Evolutionary conservation across 2,113 vertebrate species (phyloP), one percentile per base, ranked within the genome.

Genomic region (Indicator indicator): DNA sequence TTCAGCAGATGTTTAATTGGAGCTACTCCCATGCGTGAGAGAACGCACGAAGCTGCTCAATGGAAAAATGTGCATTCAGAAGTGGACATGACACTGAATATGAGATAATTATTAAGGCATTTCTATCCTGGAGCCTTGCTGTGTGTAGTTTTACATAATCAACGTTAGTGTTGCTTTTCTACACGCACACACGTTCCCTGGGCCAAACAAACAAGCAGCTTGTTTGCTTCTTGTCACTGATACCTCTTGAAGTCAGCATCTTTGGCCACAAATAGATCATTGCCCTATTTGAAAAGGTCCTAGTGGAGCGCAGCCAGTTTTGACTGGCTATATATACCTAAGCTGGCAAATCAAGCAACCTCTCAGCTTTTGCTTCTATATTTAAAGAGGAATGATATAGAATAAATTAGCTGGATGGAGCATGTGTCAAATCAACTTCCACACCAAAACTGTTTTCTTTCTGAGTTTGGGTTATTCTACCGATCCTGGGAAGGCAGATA

Each of bases 51-150:
- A 95, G 95, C 93, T 5, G 54, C 23, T 91, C 76, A 24, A 26
- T 7, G 80, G 95, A 97, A 95, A 94, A 95, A 96, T 78, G 88
- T 86, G 93, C 85, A 86, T 90, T 86, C 90, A 91, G 62, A 75
- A 93, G 96, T 96, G 94, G 94, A 96, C 94, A 95, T 95, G 94
- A 91, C 93, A 90, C 91, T 88, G 94, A 50, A n/a, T 44, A 44
- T 71, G 96, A 96, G 94, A 95, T 95, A 95, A 97, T 95, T 86
- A 95, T 93, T 86, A 80, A 93, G 89, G 94, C 93, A 94, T 97
- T 96, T 95, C 93, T 88, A 5, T 42, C 81, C 90, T 62, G 95
- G 93, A 95, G 91, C 90, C 83, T 69, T 86, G 77, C 79, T 74
- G 74, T 32, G 87, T 12, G 79, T 54, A 36, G 87, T 64, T 97